Conservation (phyloP, 2,113 vertebrate genomes). For the Oncorhynchus kisutch region DNA sequence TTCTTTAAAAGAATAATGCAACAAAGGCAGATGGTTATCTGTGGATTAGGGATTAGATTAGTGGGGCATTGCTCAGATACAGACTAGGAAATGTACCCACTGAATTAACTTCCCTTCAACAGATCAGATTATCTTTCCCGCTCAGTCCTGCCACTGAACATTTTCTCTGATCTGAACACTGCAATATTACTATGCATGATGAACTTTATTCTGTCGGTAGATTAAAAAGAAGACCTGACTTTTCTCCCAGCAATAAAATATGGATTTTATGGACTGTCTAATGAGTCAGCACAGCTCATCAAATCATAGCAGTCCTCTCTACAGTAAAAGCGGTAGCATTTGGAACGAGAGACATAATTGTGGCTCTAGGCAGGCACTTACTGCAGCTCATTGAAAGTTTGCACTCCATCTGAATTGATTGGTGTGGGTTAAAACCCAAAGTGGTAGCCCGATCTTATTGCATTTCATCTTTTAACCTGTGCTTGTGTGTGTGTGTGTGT, state of each 20-base stretch:
- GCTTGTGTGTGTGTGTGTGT: too few relatives aligned
- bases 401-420: too few relatives aligned
- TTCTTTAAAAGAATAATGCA: slow-evolving; percentile 4
- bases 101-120: background rate
- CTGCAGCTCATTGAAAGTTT: too few relatives aligned
- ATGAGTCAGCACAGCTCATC: background rate
- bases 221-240: background rate
- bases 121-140: background rate
- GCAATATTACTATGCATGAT: background rate
- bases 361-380: too few relatives aligned
- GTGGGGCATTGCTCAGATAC: background rate
- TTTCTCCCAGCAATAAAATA: background rate
- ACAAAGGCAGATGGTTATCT: background rate
- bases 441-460: too few relatives aligned
- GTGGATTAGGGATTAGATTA: too few relatives aligned
- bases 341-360: too few relatives aligned
- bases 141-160: background rate
- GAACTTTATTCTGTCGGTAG: background rate
- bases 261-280: background rate
- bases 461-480: too few relatives aligned
- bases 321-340: too few relatives aligned
- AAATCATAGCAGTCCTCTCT: too few relatives aligned
- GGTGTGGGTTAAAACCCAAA: too few relatives aligned
- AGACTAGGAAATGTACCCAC: background rate
- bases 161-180: background rate